Percentiles rank a stretch among this genome's conserved stretches.
Evolutionary conservation across 2,797 vertebrate genomes (phyloP).

Genomic region (Adelosebastes latens): DNA sequence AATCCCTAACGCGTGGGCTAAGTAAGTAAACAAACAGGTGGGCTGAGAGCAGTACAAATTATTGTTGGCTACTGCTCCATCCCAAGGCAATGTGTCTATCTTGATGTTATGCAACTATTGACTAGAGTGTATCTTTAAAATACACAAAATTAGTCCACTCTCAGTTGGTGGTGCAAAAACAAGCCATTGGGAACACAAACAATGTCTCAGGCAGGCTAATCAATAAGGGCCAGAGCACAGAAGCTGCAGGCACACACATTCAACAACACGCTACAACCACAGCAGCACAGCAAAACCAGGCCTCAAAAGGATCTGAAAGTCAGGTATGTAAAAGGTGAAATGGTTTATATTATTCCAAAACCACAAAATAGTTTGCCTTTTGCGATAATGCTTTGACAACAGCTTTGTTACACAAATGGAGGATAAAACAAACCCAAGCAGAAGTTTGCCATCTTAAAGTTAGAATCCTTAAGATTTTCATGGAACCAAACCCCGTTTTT

Average conservation of each 20-base stretch:
- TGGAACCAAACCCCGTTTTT: not conserved
- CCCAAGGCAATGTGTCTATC: constrained; percentile 75
- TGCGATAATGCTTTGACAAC: not conserved
- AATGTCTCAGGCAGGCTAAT: constrained; percentile 46
- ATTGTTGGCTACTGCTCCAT: constrained; percentile 70
- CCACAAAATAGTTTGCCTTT: not conserved
- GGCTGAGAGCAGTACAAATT: constrained; percentile 72
- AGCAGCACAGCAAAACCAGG: not conserved
- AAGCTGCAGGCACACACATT: constrained; percentile 27
- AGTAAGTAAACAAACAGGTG: constrained; percentile 77
- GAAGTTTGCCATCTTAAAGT: not conserved
- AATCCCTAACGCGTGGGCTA: constrained; percentile 65
- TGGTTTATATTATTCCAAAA: not conserved
- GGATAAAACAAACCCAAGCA: not conserved
- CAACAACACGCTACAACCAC: constrained; percentile 18
- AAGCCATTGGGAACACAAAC: constrained; percentile 57
- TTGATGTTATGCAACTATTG: constrained; percentile 71
- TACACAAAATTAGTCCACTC: constrained; percentile 35
- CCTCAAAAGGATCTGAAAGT: not conserved
- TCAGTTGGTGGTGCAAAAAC: constrained; percentile 49
- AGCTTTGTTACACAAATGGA: not conserved
- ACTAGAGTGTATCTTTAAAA: constrained; percentile 38
- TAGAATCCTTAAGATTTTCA: not conserved
- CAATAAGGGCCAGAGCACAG: constrained; percentile 56
- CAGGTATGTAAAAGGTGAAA: not conserved